These are phyloP conservation scores for Melitaea athalia DNA, from an alignment of 2,888 invertebrate species.

Conservation along the genomic window DNA sequence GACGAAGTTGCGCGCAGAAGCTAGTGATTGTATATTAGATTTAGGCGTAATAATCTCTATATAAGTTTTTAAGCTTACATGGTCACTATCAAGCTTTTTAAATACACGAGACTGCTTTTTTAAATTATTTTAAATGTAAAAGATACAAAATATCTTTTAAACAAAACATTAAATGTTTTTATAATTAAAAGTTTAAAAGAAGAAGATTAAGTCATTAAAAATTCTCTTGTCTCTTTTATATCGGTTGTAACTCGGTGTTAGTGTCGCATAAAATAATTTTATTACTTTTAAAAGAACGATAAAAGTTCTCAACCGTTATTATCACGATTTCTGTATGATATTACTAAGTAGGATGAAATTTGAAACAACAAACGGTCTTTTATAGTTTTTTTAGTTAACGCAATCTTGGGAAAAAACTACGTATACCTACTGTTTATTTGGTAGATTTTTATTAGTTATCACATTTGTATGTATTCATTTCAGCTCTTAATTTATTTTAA, in stretches of 20 bases:
- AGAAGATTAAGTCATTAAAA: slow-evolving; percentile 13
- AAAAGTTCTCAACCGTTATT: slow-evolving; percentile 9
- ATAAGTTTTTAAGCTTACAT: too few species aligned
- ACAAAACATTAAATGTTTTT: slow-evolving; percentile 2
- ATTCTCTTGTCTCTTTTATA: slow-evolving; percentile 10
- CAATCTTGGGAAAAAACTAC: too few species aligned
- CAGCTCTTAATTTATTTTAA: too few species aligned
- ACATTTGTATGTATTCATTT: too few species aligned
- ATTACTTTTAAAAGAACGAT: slow-evolving; percentile 7
- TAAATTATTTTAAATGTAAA: neutral
- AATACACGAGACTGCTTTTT: too few species aligned
- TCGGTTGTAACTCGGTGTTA: slow-evolving; percentile 12
- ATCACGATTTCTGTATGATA: slow-evolving; percentile 3
- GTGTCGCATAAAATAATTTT: slow-evolving; percentile 11
- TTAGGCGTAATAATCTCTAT: too few species aligned
- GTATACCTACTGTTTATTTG: too few species aligned
- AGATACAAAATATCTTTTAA: neutral
- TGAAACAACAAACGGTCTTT: neutral
- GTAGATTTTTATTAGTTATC: too few species aligned
- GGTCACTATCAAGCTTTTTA: too few species aligned
- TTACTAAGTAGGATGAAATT: slow-evolving; percentile 3
- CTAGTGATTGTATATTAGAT: too few species aligned
- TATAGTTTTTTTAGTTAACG: neutral
- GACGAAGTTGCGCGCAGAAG: too few species aligned
- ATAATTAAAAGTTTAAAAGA: neutral